Percentiles rank a stretch among this genome's conserved stretches.
These are phyloP conservation scores for Percopsis omiscomaycus DNA, from an alignment of 2,797 vertebrate genomes.

Conservation along the genomic window DNA sequence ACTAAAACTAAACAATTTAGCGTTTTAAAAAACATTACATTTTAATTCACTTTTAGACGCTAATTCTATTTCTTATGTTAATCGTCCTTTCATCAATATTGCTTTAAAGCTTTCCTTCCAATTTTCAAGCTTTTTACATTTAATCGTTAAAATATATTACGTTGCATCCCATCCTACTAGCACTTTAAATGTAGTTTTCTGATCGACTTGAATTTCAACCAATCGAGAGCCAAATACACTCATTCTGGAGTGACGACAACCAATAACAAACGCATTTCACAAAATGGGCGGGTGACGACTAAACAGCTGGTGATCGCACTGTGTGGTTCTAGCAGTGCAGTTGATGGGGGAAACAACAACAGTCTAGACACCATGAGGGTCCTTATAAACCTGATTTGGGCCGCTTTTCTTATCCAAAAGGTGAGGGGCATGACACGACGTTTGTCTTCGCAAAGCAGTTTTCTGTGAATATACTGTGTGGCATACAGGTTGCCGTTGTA, in stretches of 20 bases:
- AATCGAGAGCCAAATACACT: slow-evolving; percentile 22
- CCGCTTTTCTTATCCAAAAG: slow-evolving; percentile 72
- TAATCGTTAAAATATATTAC: background rate
- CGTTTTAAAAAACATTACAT: background rate
- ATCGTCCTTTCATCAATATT: background rate
- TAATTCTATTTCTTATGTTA: background rate
- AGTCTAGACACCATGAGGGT: slow-evolving; percentile 72
- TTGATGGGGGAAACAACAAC: slow-evolving; percentile 70
- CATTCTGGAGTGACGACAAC: slow-evolving; percentile 7
- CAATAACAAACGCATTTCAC: slow-evolving; percentile 51
- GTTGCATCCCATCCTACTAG: background rate
- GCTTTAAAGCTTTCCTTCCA: too few relatives aligned
- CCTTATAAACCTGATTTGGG: slow-evolving; percentile 68
- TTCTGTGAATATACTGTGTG: background rate
- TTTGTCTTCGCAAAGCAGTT: background rate
- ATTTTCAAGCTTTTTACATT: background rate
- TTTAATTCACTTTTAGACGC: too few relatives aligned
- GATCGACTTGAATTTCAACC: slow-evolving; percentile 49
- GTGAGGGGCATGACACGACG: slow-evolving; percentile 53
- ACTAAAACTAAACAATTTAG: background rate
- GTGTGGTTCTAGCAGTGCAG: slow-evolving; percentile 23
- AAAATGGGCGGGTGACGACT: slow-evolving; percentile 44
- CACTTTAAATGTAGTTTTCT: background rate
- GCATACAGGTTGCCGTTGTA: background rate
- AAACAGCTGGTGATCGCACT: slow-evolving; percentile 48